These are phyloP conservation scores for Cotesia glomerata DNA, from an alignment of 1,140 invertebrate species.

Conservation along the genomic window DNA sequence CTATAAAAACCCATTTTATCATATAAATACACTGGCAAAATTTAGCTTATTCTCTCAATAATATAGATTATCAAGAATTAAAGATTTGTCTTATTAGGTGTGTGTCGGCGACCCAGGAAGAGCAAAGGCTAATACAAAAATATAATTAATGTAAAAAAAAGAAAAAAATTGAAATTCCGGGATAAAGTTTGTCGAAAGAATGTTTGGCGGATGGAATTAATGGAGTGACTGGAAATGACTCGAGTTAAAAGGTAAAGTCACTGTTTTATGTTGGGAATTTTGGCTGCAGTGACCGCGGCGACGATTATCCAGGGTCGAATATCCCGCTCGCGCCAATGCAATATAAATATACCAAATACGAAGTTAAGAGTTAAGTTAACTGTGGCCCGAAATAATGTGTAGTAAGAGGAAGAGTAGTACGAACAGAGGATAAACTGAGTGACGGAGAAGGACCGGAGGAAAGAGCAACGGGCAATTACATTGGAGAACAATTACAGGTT, in stretches of 20 bases:
- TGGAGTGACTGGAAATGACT: no score
- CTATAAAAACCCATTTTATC: not conserved
- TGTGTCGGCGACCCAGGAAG: not conserved
- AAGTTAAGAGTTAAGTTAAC: no score
- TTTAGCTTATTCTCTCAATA: no score
- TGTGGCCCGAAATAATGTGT: no score
- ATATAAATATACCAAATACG: not conserved
- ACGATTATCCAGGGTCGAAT: slow-evolving; percentile 4
- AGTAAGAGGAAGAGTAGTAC: not conserved
- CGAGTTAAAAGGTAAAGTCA: not conserved
- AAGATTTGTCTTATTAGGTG: no score
- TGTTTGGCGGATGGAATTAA: no score
- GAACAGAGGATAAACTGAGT: not conserved
- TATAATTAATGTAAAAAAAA: not conserved
- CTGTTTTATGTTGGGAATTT: not conserved
- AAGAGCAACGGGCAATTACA: slow-evolving; percentile 45
- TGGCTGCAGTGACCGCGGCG: not conserved
- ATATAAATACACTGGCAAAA: not conserved
- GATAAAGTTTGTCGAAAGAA: no score
- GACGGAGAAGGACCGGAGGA: not conserved
- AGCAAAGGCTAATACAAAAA: not conserved
- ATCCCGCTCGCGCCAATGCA: not conserved
- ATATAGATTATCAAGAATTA: no score
- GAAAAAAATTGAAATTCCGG: no score
- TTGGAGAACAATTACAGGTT: slow-evolving; percentile 54